Evolutionary conservation across 1,140 invertebrate genomes (phyloP), one percentile per base, ranked within the genome.

Genomic region (Lethrus apterus): DNA sequence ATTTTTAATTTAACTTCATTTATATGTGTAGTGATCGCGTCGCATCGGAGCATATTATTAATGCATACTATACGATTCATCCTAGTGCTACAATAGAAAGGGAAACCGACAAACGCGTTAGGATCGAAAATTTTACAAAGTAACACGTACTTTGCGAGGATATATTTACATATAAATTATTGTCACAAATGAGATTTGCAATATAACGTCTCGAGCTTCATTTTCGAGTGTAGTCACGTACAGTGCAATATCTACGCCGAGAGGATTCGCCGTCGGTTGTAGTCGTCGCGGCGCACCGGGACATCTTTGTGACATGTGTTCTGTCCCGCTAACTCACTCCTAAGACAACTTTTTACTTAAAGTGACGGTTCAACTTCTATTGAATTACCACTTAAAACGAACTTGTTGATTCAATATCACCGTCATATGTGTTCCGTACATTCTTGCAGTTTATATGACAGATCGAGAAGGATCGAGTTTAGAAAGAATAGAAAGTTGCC

Each of bases 81-180:
- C n/a, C n/a, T n/a, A n/a, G n/a, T n/a, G n/a, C n/a, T n/a, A n/a
- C n/a, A n/a, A n/a, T n/a, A n/a, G n/a, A n/a, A n/a, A n/a, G n/a
- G n/a, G n/a, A n/a, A n/a, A n/a, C n/a, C n/a, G n/a, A n/a, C n/a
- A n/a, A n/a, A n/a, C n/a, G n/a, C n/a, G n/a, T n/a, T n/a, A n/a
- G n/a, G n/a, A 10, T 11, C 10, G n/a, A 48, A 56, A 57, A 48
- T 59, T 58, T 57, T 56, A 44, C 36, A 55, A 58, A 58, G 54
- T 57, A 59, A 53, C 58, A 56, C 56, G 54, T 55, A 56, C 21
- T 19, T 53, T 46, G 49, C 49, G 35, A 40, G 56, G 58, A 59
- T 61, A 57, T 63, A 63, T 63, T 63, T 63, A 63, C 60, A 63
- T 63, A 61, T 63, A 63, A 63, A 63, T 63, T 63, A 63, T 63